Evolutionary conservation across 2,888 invertebrate genomes (phyloP), one percentile per base, ranked within the genome.

Genomic region (Ophion slaviceki): DNA sequence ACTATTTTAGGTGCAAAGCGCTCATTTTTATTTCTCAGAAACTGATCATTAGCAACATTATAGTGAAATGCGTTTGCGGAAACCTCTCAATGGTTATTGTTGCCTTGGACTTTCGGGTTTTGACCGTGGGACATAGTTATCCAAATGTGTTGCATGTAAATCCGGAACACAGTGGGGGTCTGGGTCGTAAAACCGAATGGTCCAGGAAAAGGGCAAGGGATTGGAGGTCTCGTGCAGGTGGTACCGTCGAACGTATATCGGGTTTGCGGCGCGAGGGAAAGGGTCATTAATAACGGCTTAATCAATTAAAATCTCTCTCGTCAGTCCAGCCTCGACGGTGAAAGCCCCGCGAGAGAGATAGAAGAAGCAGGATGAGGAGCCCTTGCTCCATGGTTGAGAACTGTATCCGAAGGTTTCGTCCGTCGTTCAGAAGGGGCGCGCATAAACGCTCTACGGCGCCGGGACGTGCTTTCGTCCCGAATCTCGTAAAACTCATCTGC

Each of bases 401-500:
- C 71, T 62, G 78, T 70, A 71, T 72, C 80, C 66, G 71, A 79
- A 84, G 81, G 74, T 78, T 40, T 68, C 57, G 59, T 57, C 28
- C 66, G 64, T 61, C 32, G 59, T 61, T 57, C 75, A 57, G 75
- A 17, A 80, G 80, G 83, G 86, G 80, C 80, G 85, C 86, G 87
- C 87, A 89, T 86, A 88, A 89, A 89, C 87, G 89, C 70, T 74
- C 62, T 79, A 88, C 88, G 86, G 89, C 87, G 89, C 87, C 88
- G 86, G 86, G 81, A 82, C 89, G 90, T 90, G 91, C 89, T 87
- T 88, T 86, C 87, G 85, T 88, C 88, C 32, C 67, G 67, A 74
- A 86, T 91, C 91, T 91, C 92, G 89, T 92, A 91, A 92, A 92
- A 92, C 90, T 92, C 91, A 92, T 91, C 92, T 91, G 91, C 88